These are phyloP conservation scores for Sphecodes monilicornis DNA, from an alignment of 2,888 invertebrate genomes.

Conservation along the genomic window DNA sequence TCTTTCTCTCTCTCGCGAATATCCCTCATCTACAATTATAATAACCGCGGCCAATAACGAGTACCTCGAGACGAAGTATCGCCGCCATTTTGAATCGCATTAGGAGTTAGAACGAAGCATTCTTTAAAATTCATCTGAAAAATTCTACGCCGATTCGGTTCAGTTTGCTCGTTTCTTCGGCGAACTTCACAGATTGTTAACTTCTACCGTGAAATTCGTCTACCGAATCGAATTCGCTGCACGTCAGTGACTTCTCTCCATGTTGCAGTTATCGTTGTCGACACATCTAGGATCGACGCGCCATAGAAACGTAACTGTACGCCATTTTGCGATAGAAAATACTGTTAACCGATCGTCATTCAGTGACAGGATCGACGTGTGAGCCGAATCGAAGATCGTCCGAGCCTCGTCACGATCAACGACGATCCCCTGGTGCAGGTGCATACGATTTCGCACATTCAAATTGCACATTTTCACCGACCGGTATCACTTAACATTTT, in stretches of 20 bases:
- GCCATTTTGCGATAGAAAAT: background rate
- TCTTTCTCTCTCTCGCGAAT: too few relatives aligned
- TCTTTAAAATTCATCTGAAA: background rate
- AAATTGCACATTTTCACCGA: too few relatives aligned
- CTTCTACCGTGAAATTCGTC: background rate
- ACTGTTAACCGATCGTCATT: slow-evolving; percentile 6
- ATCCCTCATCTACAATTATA: background rate
- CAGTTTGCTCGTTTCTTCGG: background rate
- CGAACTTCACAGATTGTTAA: slow-evolving; percentile 1
- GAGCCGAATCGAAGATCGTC: background rate
- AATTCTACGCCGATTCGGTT: background rate
- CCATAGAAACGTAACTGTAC: background rate
- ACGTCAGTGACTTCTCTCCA: background rate
- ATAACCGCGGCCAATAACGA: background rate
- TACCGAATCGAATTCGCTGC: slow-evolving; percentile 7
- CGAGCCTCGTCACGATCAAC: background rate
- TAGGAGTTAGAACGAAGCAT: background rate
- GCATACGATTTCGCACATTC: too few relatives aligned
- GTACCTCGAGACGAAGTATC: background rate
- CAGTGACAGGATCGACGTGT: background rate
- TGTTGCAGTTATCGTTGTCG: background rate
- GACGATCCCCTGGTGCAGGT: too few relatives aligned
- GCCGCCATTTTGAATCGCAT: slow-evolving; percentile 7
- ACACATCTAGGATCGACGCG: background rate
- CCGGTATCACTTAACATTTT: too few relatives aligned